Evolutionary conservation across 2,113 vertebrate species (phyloP), one percentile per base, ranked within the genome.

Genomic region (Trichechus manatus): DNA sequence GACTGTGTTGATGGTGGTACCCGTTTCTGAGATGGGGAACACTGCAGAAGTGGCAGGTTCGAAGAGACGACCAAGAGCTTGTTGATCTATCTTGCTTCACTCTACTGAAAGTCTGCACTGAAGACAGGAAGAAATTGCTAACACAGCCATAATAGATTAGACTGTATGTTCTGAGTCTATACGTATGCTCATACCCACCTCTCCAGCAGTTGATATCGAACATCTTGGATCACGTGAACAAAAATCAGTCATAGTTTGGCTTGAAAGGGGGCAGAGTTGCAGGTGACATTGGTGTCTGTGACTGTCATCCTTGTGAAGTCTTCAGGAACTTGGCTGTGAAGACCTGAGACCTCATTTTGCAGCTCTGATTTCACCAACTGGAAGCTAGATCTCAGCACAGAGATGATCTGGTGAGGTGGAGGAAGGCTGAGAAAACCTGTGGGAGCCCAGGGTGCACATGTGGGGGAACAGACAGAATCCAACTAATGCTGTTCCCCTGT

Each of bases 371-470:
- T 5, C 2, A 5, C 20, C n/a, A 19, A 13, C 27, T 7, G 7
- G 36, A 27, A 44, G 20, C 9, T 6, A 79, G 1, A 53, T 8
- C 19, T 29, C 27, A 9, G 47, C 6, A 1, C 3, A 36, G 44
- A 64, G 80, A 25, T 0, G 20, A 5, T 13, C 31, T 4, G 29
- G 22, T 3, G 7, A 20, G 10, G 33, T 15, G 9, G 56, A 84
- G 17, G 6, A 25, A 17, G 14, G n/a, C 33, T 27, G 5, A 6
- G 33, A 13, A 50, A 1, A 1, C 0, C 1, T 0, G 0, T 0
- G 1, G 5, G 17, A 29, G 6, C 0, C 3, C 39, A 36, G 2
- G 2, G 10, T 15, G 33, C 17, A 0, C 11, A 6, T 0, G 1
- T 1, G 10, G 27, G 11, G 9, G 1, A 0, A 5, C 0, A 5